Evolutionary conservation across 2,113 vertebrate genomes (phyloP).

Genomic region (Zapus hudsonius): DNA sequence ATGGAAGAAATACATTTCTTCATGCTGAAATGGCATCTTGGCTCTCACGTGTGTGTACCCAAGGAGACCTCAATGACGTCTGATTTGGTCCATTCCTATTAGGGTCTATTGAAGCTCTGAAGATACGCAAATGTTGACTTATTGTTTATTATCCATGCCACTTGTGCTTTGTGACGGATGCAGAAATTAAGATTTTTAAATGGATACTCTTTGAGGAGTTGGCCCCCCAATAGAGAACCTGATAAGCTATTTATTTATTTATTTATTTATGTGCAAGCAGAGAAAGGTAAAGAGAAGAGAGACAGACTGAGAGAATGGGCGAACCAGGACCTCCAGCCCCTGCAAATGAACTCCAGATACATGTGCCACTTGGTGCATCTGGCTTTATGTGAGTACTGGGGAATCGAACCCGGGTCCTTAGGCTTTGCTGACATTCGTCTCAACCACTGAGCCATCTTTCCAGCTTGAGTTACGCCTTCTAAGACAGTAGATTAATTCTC

Average conservation of each 20-base stretch:
- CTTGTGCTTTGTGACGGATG: background rate
- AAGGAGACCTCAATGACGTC: background rate
- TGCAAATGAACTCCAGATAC: too few relatives aligned
- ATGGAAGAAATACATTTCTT: conserved; percentile 8
- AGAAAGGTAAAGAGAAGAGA: too few relatives aligned
- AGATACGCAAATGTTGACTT: background rate
- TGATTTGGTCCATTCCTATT: background rate
- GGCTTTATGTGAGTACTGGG: too few relatives aligned
- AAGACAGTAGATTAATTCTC: background rate
- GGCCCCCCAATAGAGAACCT: background rate
- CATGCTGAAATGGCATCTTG: background rate
- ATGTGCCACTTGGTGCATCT: too few relatives aligned
- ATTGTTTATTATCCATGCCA: background rate
- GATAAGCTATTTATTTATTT: too few relatives aligned
- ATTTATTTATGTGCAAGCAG: too few relatives aligned
- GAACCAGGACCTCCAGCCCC: too few relatives aligned
- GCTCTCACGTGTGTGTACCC: background rate
- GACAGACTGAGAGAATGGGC: too few relatives aligned
- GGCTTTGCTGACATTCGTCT: too few relatives aligned
- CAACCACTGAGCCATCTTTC: too few relatives aligned
- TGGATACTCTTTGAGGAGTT: background rate
- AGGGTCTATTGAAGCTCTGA: background rate
- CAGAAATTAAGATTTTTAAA: background rate
- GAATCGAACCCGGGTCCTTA: too few relatives aligned
- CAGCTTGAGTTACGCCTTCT: conserved; percentile 9